phyloP scores from a whole-genome alignment of 2,113 vertebrate species.

The Axis porcinus region DNA sequence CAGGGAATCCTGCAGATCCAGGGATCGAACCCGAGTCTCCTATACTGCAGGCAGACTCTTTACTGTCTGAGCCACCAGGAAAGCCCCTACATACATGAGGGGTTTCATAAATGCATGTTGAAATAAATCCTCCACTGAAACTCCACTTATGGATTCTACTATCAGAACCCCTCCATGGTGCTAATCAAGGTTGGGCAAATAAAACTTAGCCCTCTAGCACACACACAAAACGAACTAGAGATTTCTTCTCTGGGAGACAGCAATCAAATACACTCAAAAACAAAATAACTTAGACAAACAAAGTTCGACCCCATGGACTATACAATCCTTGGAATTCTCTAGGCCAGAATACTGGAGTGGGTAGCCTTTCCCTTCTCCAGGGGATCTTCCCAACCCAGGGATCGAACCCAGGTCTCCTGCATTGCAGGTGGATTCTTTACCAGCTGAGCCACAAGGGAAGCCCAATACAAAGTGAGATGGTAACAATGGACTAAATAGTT shows the following conservation, averaged over 20 bases:
- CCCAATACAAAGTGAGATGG: neutral
- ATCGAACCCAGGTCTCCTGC: neutral
- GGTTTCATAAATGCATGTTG: neutral
- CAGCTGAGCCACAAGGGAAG: neutral
- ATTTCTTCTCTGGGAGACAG: neutral
- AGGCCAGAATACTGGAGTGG: neutral
- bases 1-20: neutral
- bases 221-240: neutral
- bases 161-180: neutral
- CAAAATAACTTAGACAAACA: neutral
- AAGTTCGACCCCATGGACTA: neutral
- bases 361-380: neutral
- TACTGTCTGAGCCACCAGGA: neutral
- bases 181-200: neutral
- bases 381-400: neutral
- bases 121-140: slow-evolving; percentile 14
- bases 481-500: neutral
- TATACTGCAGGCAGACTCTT: neutral
- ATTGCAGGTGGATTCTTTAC: neutral
- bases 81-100: neutral
- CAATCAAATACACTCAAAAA: neutral
- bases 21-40: neutral
- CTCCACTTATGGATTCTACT: neutral
- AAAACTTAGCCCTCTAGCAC: neutral
- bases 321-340: neutral